Evolutionary conservation across 2,113 vertebrate genomes (phyloP), one percentile per base, ranked within the genome.

Genomic region (Misgurnus anguillicaudatus): DNA sequence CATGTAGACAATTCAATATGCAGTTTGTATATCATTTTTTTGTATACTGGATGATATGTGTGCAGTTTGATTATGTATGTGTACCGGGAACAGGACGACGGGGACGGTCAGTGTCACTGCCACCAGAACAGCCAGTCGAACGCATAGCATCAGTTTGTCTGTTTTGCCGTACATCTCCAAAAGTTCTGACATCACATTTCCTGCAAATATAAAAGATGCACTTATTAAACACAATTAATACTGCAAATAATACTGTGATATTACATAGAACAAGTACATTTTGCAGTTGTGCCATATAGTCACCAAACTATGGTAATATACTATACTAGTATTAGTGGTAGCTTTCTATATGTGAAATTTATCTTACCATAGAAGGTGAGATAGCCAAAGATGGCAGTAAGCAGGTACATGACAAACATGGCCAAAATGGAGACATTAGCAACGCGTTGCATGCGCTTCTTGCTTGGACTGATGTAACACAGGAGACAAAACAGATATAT

Each of bases 381-480:
- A 79, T 96, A 96, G 47, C 94, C 95, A 65, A 96, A 96, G 42
- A 90, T 84, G 0, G 91, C 94, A 0, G 94, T 95, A 80, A 95
- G 85, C 62, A 91, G 90, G 71, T 95, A 96, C 94, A 95, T 96
- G 75, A 89, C 45, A 84, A 95, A 95, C 94, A 95, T 95, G 51
- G 89, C 92, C 36, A 92, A 60, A 55, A 94, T 94, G 82, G 94
- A 96, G 64, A 95, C 80, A 0, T 94, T 95, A 38, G 93, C 94
- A 69, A 96, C 90, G 0, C 82, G 90, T 85, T 95, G 95, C 94
- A 96, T 95, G 53, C 94, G 90, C 68, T 83, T 87, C 87, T 93
- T 92, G 41, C 92, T 91, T 24, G 94, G 91, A 21, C 95, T 96
- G 77, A 7, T 67, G n/a, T n/a, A n/a, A n/a, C n/a, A n/a, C n/a